Conservation (phyloP, 2,797 vertebrate genomes). For the Acipenser transmontanus region DNA sequence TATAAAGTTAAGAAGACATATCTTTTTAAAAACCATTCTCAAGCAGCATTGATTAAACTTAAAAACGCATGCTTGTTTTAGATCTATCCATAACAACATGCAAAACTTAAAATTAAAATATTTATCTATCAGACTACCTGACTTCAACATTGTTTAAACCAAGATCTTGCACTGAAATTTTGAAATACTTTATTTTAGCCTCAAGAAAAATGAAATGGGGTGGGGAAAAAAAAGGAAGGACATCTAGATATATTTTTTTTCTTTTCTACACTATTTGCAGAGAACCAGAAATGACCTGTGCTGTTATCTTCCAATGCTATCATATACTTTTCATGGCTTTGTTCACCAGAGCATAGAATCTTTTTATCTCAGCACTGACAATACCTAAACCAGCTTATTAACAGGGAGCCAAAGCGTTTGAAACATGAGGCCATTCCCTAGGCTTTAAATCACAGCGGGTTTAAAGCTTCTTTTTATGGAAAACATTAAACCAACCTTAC, state of each 20-base stretch:
- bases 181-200: neutral
- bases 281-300: constrained; percentile 17
- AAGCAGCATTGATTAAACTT: too few species aligned
- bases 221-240: neutral
- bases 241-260: neutral
- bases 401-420: constrained; percentile 17
- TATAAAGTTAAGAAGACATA: too few species aligned
- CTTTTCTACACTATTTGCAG: constrained; percentile 13
- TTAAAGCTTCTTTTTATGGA: neutral
- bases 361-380: constrained; percentile 20
- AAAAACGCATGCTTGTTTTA: too few species aligned
- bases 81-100: too few species aligned
- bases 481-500: neutral
- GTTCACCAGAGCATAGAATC: constrained; percentile 8
- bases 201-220: neutral
- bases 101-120: too few species aligned
- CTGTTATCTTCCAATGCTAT: constrained; percentile 17
- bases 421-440: constrained; percentile 10
- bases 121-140: too few species aligned
- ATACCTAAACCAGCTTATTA: constrained; percentile 23
- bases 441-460: neutral
- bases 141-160: too few species aligned
- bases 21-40: too few species aligned
- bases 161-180: too few species aligned
- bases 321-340: constrained; percentile 8